These are phyloP conservation scores for Aspiorhynchus laticeps DNA, from an alignment of 2,113 vertebrate species.

Conservation along the genomic window DNA sequence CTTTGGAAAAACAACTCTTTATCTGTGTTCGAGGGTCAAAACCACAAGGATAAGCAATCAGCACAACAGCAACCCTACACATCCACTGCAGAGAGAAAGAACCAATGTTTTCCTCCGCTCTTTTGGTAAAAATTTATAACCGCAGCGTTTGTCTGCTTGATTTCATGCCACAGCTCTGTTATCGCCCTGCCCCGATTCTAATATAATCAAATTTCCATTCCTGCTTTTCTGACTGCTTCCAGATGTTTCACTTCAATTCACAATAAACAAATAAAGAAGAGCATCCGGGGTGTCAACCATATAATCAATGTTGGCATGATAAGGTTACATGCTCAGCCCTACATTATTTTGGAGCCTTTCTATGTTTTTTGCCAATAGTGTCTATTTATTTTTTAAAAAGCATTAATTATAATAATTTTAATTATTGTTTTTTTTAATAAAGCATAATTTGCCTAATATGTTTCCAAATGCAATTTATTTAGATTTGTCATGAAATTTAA, in stretches of 20 bases:
- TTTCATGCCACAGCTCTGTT: conserved; percentile 68
- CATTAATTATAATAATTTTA: too few relatives aligned
- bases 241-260: conserved; percentile 64
- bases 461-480: too few relatives aligned
- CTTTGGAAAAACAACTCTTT: conserved; percentile 27
- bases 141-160: conserved; percentile 57
- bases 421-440: too few relatives aligned
- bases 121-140: conserved; percentile 60
- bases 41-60: conserved; percentile 15
- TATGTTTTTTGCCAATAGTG: too few relatives aligned
- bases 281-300: conserved; percentile 34
- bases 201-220: conserved; percentile 72
- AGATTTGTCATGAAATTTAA: background rate
- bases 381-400: too few relatives aligned
- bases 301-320: conserved; percentile 56
- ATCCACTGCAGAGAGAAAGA: background rate
- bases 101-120: background rate
- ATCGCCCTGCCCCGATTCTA: conserved; percentile 66
- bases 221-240: conserved; percentile 66
- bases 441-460: too few relatives aligned
- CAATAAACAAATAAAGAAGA: conserved; percentile 64
- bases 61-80: conserved; percentile 17
- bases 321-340: background rate
- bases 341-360: background rate
- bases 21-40: background rate